These are phyloP conservation scores for Molossus alvarezi DNA, from an alignment of 2,797 vertebrate genomes.

Conservation along the genomic window DNA sequence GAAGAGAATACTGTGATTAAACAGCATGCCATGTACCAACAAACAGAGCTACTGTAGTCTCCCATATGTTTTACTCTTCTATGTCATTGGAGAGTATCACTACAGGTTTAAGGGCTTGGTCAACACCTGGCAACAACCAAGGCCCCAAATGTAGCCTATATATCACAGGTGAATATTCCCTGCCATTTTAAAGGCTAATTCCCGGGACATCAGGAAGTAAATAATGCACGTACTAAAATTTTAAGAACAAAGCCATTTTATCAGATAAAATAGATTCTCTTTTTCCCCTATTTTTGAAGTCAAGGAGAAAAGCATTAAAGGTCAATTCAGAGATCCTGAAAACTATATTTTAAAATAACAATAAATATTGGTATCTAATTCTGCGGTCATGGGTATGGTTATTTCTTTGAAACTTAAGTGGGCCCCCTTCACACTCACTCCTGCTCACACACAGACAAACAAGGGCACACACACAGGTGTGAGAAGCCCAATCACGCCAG, in stretches of 20 bases:
- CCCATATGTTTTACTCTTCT: background rate
- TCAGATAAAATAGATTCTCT: background rate
- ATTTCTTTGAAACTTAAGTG: slow-evolving; percentile 87
- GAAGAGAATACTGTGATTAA: background rate
- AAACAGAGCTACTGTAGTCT: background rate
- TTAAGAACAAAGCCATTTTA: slow-evolving; percentile 29
- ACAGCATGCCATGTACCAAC: background rate
- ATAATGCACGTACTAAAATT: background rate
- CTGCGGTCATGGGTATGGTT: slow-evolving; percentile 72
- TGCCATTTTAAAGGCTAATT: background rate
- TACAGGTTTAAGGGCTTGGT: background rate
- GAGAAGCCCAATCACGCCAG: slow-evolving; percentile 89
- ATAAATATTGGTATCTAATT: slow-evolving; percentile 74
- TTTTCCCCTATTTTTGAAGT: background rate
- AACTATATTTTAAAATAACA: slow-evolving; percentile 74
- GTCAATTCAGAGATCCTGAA: slow-evolving; percentile 45
- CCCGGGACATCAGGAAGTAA: background rate
- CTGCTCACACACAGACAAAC: slow-evolving; percentile 75
- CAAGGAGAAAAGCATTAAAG: background rate
- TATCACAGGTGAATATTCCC: background rate
- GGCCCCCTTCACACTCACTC: slow-evolving; percentile 70
- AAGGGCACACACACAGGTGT: slow-evolving; percentile 88
- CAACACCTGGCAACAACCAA: background rate
- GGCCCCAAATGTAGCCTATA: fast-evolving
- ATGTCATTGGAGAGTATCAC: background rate